phyloP scores from a whole-genome alignment of 2,113 vertebrate species.

The Anhinga anhinga region DNA sequence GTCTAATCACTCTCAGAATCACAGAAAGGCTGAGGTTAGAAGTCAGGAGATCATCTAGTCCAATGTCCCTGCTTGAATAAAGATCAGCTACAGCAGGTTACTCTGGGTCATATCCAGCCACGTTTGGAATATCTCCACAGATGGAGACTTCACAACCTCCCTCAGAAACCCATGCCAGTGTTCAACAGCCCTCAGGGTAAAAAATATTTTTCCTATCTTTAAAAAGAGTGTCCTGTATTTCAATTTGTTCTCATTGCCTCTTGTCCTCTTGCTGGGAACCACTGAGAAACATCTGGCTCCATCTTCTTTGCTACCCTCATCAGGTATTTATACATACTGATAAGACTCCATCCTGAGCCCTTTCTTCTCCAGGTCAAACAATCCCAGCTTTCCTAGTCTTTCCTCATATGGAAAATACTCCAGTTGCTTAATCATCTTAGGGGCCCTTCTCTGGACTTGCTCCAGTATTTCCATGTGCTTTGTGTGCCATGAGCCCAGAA shows the following conservation, averaged over 20 bases:
- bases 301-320: background rate
- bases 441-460: too few relatives aligned
- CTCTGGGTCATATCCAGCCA: background rate
- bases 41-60: background rate
- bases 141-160: too few relatives aligned
- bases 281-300: background rate
- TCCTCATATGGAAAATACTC: background rate
- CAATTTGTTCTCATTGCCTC: background rate
- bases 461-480: too few relatives aligned
- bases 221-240: background rate
- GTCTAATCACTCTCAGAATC: background rate
- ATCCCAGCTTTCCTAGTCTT: background rate
- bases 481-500: too few relatives aligned
- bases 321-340: background rate
- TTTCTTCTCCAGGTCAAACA: background rate
- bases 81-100: background rate
- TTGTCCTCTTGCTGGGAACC: background rate
- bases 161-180: too few relatives aligned
- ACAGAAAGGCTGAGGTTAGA: background rate
- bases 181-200: background rate
- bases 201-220: background rate
- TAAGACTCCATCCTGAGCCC: background rate
- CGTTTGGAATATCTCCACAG: background rate
- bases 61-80: background rate
- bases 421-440: background rate